Conservation (phyloP, 2,888 invertebrate species). For the Argyresthia albistria region DNA sequence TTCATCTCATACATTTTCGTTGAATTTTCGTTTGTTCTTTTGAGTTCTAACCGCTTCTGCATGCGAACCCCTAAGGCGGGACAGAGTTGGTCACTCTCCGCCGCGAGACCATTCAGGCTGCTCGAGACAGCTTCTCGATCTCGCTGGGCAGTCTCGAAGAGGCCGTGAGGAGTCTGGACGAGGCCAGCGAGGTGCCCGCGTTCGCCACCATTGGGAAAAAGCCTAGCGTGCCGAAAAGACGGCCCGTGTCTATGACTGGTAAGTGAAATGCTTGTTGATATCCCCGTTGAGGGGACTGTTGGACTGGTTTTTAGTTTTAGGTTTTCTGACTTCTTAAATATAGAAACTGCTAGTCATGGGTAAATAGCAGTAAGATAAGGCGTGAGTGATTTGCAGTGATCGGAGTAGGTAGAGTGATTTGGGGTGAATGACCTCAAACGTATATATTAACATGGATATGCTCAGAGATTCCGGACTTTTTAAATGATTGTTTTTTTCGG, state of each 20-base stretch:
- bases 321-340: too few species aligned
- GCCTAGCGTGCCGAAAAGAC: slow-evolving; percentile 64
- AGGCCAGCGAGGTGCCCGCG: slow-evolving; percentile 45
- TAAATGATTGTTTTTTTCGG: too few species aligned
- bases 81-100: slow-evolving; percentile 69
- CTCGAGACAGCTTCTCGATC: slow-evolving; percentile 60
- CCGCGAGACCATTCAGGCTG: slow-evolving; percentile 55
- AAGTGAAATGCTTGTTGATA: too few species aligned
- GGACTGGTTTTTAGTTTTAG: too few species aligned
- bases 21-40: slow-evolving; percentile 5
- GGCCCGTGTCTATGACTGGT: slow-evolving; percentile 70
- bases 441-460: too few species aligned
- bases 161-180: slow-evolving; percentile 56
- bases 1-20: background rate
- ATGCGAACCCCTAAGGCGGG: slow-evolving; percentile 31
- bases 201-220: slow-evolving; percentile 65
- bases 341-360: too few species aligned
- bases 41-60: slow-evolving; percentile 28
- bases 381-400: too few species aligned
- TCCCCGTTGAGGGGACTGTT: too few species aligned
- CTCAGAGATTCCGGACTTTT: too few species aligned
- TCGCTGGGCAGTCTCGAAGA: slow-evolving; percentile 63
- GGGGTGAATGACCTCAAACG: too few species aligned
- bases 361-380: too few species aligned
- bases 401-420: too few species aligned